Evolutionary conservation across 2,888 invertebrate genomes (phyloP), one percentile per base, ranked within the genome.

Genomic region (Trachelus troglodyta): DNA sequence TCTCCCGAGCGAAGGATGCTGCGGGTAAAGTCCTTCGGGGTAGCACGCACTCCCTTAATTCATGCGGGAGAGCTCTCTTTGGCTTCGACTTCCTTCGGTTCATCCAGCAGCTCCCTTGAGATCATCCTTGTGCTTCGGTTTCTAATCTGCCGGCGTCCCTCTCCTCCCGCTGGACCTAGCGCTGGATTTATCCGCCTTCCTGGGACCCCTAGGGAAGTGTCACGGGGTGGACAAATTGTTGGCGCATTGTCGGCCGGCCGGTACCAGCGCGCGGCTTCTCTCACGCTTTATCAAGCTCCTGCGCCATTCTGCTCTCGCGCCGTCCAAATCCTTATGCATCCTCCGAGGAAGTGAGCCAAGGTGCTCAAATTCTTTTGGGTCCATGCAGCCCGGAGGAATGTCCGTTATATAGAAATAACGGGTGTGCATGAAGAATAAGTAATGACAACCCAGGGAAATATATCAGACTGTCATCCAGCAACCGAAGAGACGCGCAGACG

Each of bases 171-270:
- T 56, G 56, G 56, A 56, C 23, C 56, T 23, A 3, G 56, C 56
- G 9, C 56, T 23, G 56, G 56, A 56, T 23, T 56, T 56, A 56
- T 56, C 9, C 56, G 23, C 56, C 15, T 56, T 56, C 56, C 56
- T 9, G 56, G 56, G 23, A 56, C 56, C 56, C 56, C 56, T 56
- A 56, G 56, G 31, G 15, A n/a, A 77, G 69, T 83, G 83, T 83
- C 80, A 79, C 81, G 77, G 79, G 79, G 69, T 79, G 83, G 84
- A 83, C 87, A 86, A 88, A 86, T 87, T 85, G 84, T 85, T 81
- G 82, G 82, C 83, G 83, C 87, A 87, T 85, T 85, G 86, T 87
- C 87, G 86, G 82, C 85, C 79, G 81, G 82, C 82, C 83, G 79
- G 82, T 83, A 84, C 83, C 79, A 84, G 83, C 82, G 81, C 81